phyloP scores from a whole-genome alignment of 2,888 invertebrate species.

The Drosophila histrio region DNA sequence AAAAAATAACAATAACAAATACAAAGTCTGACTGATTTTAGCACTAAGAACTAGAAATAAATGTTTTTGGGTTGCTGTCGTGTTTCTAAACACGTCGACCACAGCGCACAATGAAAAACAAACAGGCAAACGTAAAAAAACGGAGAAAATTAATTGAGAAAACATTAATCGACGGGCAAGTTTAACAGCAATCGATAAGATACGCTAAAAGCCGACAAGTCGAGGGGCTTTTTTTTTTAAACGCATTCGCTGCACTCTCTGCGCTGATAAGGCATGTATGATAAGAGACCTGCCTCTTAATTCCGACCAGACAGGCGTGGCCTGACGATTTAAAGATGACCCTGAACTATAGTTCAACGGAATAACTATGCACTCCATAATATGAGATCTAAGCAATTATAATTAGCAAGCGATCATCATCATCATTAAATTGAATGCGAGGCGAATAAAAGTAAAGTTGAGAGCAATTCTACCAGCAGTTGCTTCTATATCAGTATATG shows the following conservation, averaged over 20 bases:
- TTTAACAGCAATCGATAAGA: slow-evolving; percentile 56
- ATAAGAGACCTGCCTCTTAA: not conserved
- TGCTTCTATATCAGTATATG: not conserved
- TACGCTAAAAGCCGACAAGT: slow-evolving; percentile 30
- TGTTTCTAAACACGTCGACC: slow-evolving; percentile 65
- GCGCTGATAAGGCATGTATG: not conserved
- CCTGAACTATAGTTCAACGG: slow-evolving; percentile 9
- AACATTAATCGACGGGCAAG: slow-evolving; percentile 40
- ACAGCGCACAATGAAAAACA: slow-evolving; percentile 36
- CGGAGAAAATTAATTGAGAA: slow-evolving; percentile 30
- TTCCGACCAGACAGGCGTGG: not conserved
- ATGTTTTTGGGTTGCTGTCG: slow-evolving; percentile 29
- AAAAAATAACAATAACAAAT: slow-evolving; percentile 32
- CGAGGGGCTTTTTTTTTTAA: not conserved
- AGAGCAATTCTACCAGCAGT: not conserved
- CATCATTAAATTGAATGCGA: not conserved
- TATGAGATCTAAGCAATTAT: too few species aligned
- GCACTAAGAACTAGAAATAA: slow-evolving; percentile 4
- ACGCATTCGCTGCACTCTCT: slow-evolving; percentile 50
- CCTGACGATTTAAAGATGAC: not conserved
- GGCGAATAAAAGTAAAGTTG: not conserved
- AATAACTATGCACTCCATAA: not conserved
- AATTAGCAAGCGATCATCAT: not conserved
- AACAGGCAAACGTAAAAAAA: slow-evolving; percentile 9
- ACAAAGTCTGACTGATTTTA: slow-evolving; percentile 40